Percentiles rank a stretch among this genome's conserved stretches.
Evolutionary conservation across 2,888 invertebrate genomes (phyloP).

Genomic region (Rhamphomyia laevipes): DNA sequence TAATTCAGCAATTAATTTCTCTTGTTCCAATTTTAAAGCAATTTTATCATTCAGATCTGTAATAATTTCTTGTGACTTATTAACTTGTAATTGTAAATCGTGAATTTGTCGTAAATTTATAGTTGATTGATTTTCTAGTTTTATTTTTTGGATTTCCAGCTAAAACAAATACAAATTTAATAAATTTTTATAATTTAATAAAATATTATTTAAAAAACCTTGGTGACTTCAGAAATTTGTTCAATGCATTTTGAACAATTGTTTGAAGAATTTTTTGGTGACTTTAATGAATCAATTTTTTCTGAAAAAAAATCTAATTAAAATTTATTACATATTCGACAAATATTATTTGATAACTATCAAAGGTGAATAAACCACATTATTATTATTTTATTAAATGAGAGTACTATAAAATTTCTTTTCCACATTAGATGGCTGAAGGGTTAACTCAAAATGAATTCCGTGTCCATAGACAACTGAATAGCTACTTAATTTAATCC

Average conservation of each 20-base stretch:
- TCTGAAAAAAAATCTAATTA: constrained; percentile 11
- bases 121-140: constrained; percentile 26
- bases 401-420: too few relatives aligned
- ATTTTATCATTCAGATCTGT: constrained; percentile 30
- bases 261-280: constrained; percentile 10
- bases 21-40: constrained; percentile 42
- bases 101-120: constrained; percentile 26
- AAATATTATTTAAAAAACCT: constrained; percentile 20
- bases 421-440: too few relatives aligned
- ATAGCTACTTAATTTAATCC: not conserved
- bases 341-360: too few relatives aligned
- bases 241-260: constrained; percentile 30
- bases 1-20: constrained; percentile 46
- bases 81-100: constrained; percentile 26
- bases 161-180: constrained; percentile 11
- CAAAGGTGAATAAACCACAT: too few relatives aligned
- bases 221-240: constrained; percentile 26
- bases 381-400: too few relatives aligned
- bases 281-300: constrained; percentile 18
- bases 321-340: not conserved
- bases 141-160: constrained; percentile 32
- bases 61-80: constrained; percentile 28
- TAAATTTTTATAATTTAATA: not conserved
- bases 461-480: not conserved
- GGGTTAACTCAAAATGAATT: constrained; percentile 7